Evolutionary conservation across 2,888 invertebrate species (phyloP).

Genomic region (Brachypterus glaber): DNA sequence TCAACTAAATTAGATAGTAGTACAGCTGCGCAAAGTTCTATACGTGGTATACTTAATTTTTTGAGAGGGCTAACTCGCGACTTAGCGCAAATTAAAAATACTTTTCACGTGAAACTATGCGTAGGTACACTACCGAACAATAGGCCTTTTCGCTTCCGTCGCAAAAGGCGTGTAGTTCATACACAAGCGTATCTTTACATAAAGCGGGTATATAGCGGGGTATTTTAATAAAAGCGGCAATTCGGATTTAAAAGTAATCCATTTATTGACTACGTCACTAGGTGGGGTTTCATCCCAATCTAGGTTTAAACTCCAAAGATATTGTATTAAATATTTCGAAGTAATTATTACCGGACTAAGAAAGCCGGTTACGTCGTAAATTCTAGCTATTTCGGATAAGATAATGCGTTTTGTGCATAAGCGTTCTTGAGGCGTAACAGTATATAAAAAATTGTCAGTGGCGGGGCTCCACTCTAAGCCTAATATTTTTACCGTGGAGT

Average conservation of each 20-base stretch:
- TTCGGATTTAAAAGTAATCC: conserved; percentile 9
- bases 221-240: conserved; percentile 9
- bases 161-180: conserved; percentile 13
- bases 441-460: too few species aligned
- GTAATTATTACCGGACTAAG: conserved; percentile 6
- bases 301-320: conserved; percentile 10
- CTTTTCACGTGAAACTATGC: conserved; percentile 4
- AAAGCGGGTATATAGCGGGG: conserved; percentile 10
- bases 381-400: conserved; percentile 4
- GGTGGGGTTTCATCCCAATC: conserved; percentile 14
- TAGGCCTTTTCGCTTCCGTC: conserved; percentile 10
- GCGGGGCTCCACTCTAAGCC: too few species aligned
- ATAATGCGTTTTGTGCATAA: conserved; percentile 5
- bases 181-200: background rate
- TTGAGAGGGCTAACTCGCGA: too few species aligned
- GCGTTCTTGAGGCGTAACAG: too few species aligned
- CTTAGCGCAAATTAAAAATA: conserved; percentile 12
- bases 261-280: conserved; percentile 3
- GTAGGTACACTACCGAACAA: conserved; percentile 16
- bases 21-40: background rate
- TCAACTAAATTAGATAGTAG: background rate
- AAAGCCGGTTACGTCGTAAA: conserved; percentile 8
- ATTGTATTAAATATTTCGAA: conserved; percentile 8
- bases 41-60: background rate
- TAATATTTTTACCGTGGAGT: too few species aligned